Evolutionary conservation across 2,113 vertebrate species (phyloP).

Genomic region (Hippocampus barbouri): DNA sequence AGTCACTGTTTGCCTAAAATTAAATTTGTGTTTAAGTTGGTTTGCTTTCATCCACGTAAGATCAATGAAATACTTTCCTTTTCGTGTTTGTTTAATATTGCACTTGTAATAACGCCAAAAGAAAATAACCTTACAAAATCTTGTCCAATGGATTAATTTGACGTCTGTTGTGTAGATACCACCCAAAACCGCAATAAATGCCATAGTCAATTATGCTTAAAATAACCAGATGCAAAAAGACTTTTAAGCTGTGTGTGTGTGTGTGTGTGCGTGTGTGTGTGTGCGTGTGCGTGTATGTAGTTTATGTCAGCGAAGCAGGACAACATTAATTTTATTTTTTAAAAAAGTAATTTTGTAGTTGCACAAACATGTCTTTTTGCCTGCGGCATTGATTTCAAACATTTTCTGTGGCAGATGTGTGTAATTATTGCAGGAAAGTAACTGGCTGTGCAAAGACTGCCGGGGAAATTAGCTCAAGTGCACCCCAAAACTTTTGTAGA

Average conservation of each 20-base stretch:
- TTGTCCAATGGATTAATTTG: slow-evolving; percentile 13
- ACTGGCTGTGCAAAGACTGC: background rate
- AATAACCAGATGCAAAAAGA: slow-evolving; percentile 27
- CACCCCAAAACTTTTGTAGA: background rate
- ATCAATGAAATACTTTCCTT: background rate
- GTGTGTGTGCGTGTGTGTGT: slow-evolving; percentile 9
- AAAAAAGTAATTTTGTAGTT: background rate
- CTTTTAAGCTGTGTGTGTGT: slow-evolving; percentile 23
- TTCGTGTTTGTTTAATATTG: background rate
- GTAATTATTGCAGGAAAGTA: background rate
- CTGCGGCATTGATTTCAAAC: background rate
- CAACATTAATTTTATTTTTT: slow-evolving; percentile 2
- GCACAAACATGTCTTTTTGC: background rate
- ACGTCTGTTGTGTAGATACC: slow-evolving; percentile 21
- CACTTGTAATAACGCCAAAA: background rate
- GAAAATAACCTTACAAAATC: background rate
- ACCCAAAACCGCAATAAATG: slow-evolving; percentile 27
- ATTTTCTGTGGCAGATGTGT: background rate
- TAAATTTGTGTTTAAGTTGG: background rate
- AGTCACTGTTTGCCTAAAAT: background rate
- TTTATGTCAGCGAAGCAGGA: slow-evolving; percentile 38
- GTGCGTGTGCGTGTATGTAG: background rate
- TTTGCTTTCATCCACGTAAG: background rate
- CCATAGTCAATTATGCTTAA: slow-evolving; percentile 26
- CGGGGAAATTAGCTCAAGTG: background rate